Evolutionary conservation across 2,888 invertebrate species (phyloP).

Genomic region (Onthophagus sagittarius): DNA sequence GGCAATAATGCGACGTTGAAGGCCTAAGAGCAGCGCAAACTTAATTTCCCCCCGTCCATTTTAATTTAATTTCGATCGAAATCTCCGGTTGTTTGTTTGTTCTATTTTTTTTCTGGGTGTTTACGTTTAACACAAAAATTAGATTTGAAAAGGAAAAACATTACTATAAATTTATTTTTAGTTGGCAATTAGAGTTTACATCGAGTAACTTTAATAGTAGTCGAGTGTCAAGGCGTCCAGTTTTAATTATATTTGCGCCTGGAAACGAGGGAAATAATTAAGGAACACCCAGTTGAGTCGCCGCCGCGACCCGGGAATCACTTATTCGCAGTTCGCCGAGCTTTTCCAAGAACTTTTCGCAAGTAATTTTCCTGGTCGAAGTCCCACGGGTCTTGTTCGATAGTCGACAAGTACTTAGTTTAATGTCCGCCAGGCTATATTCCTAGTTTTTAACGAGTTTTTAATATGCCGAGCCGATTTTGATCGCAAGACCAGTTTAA

Average conservation of each 20-base stretch:
- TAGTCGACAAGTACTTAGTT: not conserved
- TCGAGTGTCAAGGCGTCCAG: not conserved
- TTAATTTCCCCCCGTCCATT: constrained; percentile 19
- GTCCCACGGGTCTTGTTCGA: not conserved
- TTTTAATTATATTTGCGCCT: not conserved
- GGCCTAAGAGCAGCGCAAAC: constrained; percentile 7
- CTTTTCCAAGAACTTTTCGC: not conserved
- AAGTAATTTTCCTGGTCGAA: not conserved
- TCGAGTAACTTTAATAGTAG: not conserved
- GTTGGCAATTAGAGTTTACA: too few relatives aligned
- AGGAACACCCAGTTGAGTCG: not conserved
- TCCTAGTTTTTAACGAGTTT: not conserved
- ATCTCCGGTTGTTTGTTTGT: constrained; percentile 26
- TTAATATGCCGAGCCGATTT: not conserved
- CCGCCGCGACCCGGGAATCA: not conserved
- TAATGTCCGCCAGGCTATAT: not conserved
- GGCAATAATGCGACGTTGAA: not conserved
- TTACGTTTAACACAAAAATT: too few relatives aligned
- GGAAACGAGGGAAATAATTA: not conserved
- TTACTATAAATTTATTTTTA: too few relatives aligned
- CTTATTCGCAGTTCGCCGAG: not conserved
- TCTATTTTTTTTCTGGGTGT: not conserved
- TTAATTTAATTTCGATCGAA: constrained; percentile 27
- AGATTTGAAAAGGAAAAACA: too few relatives aligned
- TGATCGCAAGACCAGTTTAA: not conserved